Conservation (phyloP, 2,113 vertebrate species). For the Paedocypris sp. region DNA sequence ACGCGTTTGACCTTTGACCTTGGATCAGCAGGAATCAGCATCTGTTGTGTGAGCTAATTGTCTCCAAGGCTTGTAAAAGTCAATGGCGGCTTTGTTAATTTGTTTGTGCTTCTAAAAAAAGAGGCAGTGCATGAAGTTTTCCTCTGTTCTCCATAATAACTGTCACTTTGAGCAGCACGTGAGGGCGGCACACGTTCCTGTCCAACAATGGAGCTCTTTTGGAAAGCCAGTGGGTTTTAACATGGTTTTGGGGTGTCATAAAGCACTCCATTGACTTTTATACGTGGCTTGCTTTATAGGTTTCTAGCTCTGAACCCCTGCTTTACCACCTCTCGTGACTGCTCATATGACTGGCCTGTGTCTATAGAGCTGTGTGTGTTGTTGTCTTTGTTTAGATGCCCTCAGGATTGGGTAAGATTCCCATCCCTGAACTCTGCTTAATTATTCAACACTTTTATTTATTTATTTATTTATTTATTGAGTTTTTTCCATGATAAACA, state of each 20-base stretch:
- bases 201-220: not conserved
- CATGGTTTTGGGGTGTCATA: not conserved
- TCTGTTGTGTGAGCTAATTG: not conserved
- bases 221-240: not conserved
- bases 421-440: not conserved
- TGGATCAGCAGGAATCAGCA: not conserved
- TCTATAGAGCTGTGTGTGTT: not conserved
- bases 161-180: not conserved
- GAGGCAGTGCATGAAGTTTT: not conserved
- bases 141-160: not conserved
- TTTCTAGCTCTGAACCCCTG: not conserved
- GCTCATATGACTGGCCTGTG: not conserved
- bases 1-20: not conserved
- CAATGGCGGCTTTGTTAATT: not conserved
- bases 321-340: not conserved
- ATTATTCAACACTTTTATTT: too few species aligned
- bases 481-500: too few species aligned
- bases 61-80: not conserved
- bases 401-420: not conserved
- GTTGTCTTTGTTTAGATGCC: not conserved
- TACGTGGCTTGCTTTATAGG: not conserved
- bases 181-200: not conserved
- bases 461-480: too few species aligned
- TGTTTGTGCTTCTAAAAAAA: not conserved
- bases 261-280: conserved; percentile 4